Conservation (phyloP, 2,888 invertebrate species). For the Acronicta alni region DNA sequence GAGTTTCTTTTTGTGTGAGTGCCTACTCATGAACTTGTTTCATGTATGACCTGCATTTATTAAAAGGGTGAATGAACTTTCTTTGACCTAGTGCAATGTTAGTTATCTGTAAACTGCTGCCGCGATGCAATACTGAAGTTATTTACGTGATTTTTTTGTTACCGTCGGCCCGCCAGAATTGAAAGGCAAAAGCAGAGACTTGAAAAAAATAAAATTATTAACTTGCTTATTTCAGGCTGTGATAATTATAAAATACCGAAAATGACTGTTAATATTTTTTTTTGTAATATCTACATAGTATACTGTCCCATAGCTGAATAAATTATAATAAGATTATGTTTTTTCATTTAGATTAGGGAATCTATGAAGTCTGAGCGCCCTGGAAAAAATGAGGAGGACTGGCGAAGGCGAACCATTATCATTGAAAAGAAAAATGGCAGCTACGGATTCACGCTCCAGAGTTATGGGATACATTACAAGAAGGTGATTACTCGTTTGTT, state of each 20-base stretch:
- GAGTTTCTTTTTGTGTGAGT: not conserved
- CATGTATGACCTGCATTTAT: not conserved
- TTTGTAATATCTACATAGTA: too few species aligned
- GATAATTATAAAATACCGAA: too few species aligned
- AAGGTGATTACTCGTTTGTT: slow-evolving; percentile 77
- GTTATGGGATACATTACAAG: slow-evolving; percentile 98
- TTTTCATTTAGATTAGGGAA: slow-evolving; percentile 71
- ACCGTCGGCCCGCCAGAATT: too few species aligned
- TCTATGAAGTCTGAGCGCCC: slow-evolving; percentile 79
- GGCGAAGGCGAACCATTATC: slow-evolving; percentile 96
- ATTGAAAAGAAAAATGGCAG: slow-evolving; percentile 96
- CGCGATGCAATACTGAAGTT: too few species aligned
- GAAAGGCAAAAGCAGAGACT: too few species aligned
- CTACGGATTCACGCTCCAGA: slow-evolving; percentile 98
- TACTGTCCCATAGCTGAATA: too few species aligned
- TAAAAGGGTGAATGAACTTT: slow-evolving; percentile 23
- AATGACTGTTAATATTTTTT: too few species aligned
- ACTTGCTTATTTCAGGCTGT: too few species aligned
- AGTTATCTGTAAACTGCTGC: not conserved
- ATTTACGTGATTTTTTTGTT: too few species aligned
- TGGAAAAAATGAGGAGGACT: slow-evolving; percentile 92
- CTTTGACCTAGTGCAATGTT: slow-evolving; percentile 11
- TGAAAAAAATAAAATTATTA: too few species aligned
- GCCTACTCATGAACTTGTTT: too few species aligned
- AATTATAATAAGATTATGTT: not conserved